Base-by-base conservation (phyloP, 2,888 invertebrate genomes). In the Troglohyphantes excavatus region DNA sequence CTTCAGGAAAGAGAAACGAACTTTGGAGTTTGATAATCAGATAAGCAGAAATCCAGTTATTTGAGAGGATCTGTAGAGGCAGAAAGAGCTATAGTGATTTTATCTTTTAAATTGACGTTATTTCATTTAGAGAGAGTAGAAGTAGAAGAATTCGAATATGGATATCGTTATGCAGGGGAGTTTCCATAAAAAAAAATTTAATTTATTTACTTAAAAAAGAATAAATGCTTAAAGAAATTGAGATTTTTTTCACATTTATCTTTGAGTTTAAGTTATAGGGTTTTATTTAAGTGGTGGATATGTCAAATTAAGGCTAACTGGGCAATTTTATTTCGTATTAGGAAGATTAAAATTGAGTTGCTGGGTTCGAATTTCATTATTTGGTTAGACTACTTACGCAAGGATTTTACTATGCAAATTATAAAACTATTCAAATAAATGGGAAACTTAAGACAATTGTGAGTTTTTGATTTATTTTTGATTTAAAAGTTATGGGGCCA, bases 51-150 rank as follows among this genome's bases (percentile, higher is more conserved):
- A 53, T 53, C 53, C 53, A 53, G 17, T 53, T 53, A 53, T 13
- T 13, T 53, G 53, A 53, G 17, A 1, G 17, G 17, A 13, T n/a
- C n/a, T 9, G n/a, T 13, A 53, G 2, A 1, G 2, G 53, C n/a
- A 53, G 5, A 53, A 53, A n/a, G n/a, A 17, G 5, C 13, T 17
- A 53, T 17, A n/a, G 17, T n/a, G 53, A 53, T 53, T 17, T 53
- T 53, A 53, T 53, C 53, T 53, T 53, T 53, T 53, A 13, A 53
- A 53, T 53, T 53, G 53, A 53, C 53, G 53, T 53, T 53, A 17
- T 53, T 53, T 53, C n/a, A 13, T 53, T 53, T 53, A 1, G n/a
- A 53, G 13, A n/a, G n/a, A n/a, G n/a, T 39, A 39, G 3, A 39
- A 13, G 13, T 11, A 39, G 13, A 39, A n/a, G 53, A 53, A 53